Conservation (phyloP, 2,888 invertebrate species). For the Elysia crispata region DNA sequence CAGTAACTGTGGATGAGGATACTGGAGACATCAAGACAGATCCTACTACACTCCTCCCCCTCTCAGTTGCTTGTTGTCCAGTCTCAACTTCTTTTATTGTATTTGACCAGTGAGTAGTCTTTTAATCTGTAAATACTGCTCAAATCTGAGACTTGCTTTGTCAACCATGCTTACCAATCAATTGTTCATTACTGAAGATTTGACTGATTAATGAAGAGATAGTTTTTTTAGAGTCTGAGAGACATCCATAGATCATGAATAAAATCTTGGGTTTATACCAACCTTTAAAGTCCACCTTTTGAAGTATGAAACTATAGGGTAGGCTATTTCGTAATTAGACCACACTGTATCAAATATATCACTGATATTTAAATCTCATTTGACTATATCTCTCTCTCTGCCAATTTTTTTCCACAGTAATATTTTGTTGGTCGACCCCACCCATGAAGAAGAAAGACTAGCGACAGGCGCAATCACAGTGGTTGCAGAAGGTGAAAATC, state of each 20-base stretch:
- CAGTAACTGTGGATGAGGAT: constrained; percentile 84
- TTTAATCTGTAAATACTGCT: neutral
- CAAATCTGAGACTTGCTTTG: neutral
- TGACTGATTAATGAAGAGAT: too few relatives aligned
- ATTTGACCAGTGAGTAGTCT: constrained; percentile 83
- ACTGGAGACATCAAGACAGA: constrained; percentile 84
- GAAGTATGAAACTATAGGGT: too few relatives aligned
- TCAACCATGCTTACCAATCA: neutral
- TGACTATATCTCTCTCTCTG: neutral
- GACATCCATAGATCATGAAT: too few relatives aligned
- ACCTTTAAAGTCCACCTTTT: too few relatives aligned
- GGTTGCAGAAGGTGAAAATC: constrained; percentile 81
- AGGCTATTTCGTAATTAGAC: too few relatives aligned
- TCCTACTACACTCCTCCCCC: constrained; percentile 79
- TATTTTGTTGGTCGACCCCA: constrained; percentile 86
- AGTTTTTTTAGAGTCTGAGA: neutral
- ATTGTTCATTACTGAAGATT: neutral
- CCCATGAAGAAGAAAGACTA: constrained; percentile 88
- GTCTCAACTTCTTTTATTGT: constrained; percentile 87
- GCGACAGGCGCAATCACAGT: constrained; percentile 84
- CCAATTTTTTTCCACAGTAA: constrained; percentile 79
- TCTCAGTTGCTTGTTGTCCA: constrained; percentile 81
- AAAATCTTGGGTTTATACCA: too few relatives aligned
- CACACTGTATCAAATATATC: too few relatives aligned
- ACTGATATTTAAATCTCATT: too few relatives aligned